A percentile compares a stretch with the other conserved stretches of the same genome.
Conservation (phyloP, 2,888 invertebrate species). For the Diabrotica balteata region DNA sequence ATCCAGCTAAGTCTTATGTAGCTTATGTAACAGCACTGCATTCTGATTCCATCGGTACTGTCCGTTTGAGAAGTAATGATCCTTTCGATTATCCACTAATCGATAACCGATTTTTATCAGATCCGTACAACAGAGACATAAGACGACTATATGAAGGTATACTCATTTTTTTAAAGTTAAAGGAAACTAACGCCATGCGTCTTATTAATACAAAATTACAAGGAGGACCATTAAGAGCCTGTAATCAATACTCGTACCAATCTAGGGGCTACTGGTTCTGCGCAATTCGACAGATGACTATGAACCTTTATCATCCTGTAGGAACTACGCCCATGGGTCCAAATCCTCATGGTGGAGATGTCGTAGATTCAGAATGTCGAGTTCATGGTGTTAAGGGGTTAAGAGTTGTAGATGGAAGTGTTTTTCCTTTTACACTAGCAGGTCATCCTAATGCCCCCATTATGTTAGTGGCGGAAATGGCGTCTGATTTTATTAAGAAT, state of each 20-base stretch:
- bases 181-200: constrained; percentile 62
- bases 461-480: constrained; percentile 74
- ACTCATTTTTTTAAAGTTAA: constrained; percentile 56
- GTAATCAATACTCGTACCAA: constrained; percentile 60
- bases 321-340: constrained; percentile 67
- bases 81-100: constrained; percentile 63
- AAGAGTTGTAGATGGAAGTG: constrained; percentile 71
- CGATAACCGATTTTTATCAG: constrained; percentile 71
- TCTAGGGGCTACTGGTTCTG: constrained; percentile 75
- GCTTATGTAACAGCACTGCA: constrained; percentile 45
- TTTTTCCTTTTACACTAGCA: constrained; percentile 68
- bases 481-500: constrained; percentile 60
- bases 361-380: constrained; percentile 68
- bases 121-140: constrained; percentile 60
- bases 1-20: constrained; percentile 30
- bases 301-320: constrained; percentile 34
- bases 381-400: constrained; percentile 67
- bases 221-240: constrained; percentile 52
- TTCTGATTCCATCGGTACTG: constrained; percentile 67
- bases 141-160: constrained; percentile 64
- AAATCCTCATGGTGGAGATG: constrained; percentile 64
- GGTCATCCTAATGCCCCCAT: constrained; percentile 74
- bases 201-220: constrained; percentile 60
- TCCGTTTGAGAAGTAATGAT: constrained; percentile 52
- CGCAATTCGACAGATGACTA: constrained; percentile 52